Percentiles rank a stretch among this genome's conserved stretches.
Evolutionary conservation across 2,797 vertebrate genomes (phyloP).

Genomic region (Danio albolineatus): DNA sequence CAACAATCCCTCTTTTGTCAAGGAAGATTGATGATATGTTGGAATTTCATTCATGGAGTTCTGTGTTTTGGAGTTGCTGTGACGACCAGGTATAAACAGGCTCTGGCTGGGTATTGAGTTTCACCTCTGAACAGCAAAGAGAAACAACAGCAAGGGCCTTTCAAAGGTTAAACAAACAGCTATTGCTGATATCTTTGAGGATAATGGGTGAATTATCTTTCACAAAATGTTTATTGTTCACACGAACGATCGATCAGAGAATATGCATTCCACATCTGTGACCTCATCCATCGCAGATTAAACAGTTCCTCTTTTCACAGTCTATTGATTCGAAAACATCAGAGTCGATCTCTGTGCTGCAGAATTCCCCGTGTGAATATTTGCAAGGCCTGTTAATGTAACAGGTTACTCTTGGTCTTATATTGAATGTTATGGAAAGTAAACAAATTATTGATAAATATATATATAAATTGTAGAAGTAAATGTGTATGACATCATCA

Average conservation of each 20-base stretch:
- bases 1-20: constrained; percentile 73
- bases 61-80: constrained; percentile 74
- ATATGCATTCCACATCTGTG: constrained; percentile 32
- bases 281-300: constrained; percentile 33
- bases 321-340: constrained; percentile 4
- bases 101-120: constrained; percentile 67
- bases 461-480: neutral
- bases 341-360: neutral
- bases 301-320: constrained; percentile 37
- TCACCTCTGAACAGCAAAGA: constrained; percentile 68
- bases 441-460: neutral
- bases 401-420: neutral
- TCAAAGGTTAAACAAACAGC: constrained; percentile 77
- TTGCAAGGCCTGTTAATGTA: neutral
- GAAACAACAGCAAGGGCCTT: constrained; percentile 63
- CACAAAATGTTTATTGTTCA: constrained; percentile 67
- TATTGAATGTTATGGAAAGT: neutral
- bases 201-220: constrained; percentile 74
- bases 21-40: constrained; percentile 76
- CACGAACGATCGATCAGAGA: constrained; percentile 58
- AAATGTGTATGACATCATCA: neutral
- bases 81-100: constrained; percentile 79
- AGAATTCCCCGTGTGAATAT: neutral
- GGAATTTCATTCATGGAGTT: constrained; percentile 75
- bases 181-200: constrained; percentile 71